Base-by-base conservation (phyloP, 2,888 invertebrate genomes). In the Antheraea assamensis region DNA sequence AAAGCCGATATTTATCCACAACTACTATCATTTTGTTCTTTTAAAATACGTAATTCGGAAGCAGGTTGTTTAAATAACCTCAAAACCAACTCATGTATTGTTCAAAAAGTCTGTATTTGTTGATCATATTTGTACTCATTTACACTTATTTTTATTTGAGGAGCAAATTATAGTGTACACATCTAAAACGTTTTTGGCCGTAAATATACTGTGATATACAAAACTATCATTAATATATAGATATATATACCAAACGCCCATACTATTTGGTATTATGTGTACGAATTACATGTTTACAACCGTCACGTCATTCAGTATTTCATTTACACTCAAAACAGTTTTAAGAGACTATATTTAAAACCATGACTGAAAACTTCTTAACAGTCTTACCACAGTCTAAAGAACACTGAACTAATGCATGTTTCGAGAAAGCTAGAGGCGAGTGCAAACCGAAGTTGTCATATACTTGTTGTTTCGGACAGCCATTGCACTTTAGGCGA, bases 121-220 rank as follows among this genome's bases (percentile, higher is more conserved):
- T 42, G 42, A n/a, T 58, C 8, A 61, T 24, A 61, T 15, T 27
- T 13, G 24, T 61, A 19, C 68, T 35, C 35, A 35, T 68, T 35
- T 35, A 21, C 35, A 68, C 35, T 35, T 19, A 19, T 35, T n/a
- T 68, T 68, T 15, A 35, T 35, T 10, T 35, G 35, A 35, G n/a
- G 21, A 15, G 86, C 35, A 21, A 68, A 68, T n/a, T 68, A 35
- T 68, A n/a, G 92, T 92, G 92, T 90, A 92, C 17, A 91, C 91
- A 90, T 92, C 92, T 92, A 92, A 64, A 7, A 30, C 84, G 83
- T 89, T 90, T 92, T 92, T 91, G 92, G 92, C 92, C 92, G 91
- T 90, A 91, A 90, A 91, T 91, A 91, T 91, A 91, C 88, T 88
- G 27, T 64, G 90, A 91, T 91, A 90, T 91, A 92, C 90, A 92